A percentile compares a stretch with the other conserved stretches of the same genome.
Evolutionary conservation across 2,888 invertebrate genomes (phyloP).

Genomic region (Caenorhabditis sp.): DNA sequence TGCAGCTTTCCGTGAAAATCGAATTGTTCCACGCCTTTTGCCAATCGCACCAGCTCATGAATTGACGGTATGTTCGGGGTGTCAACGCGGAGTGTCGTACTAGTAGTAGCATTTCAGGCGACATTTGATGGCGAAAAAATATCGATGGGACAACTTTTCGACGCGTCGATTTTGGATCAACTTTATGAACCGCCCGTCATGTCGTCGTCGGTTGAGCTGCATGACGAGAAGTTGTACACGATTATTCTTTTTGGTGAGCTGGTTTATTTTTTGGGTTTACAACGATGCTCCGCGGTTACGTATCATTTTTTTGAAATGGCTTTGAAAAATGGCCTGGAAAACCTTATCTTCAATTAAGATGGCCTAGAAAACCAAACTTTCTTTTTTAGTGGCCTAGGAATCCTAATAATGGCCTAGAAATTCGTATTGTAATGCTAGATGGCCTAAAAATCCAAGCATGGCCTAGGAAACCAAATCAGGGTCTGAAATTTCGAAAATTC

Average conservation of each 20-base stretch:
- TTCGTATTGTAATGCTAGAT: too few species aligned
- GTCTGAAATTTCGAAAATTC: too few species aligned
- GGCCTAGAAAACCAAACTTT: too few species aligned
- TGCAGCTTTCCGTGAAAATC: slow-evolving; percentile 53
- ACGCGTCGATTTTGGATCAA: slow-evolving; percentile 19
- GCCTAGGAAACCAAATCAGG: too few species aligned
- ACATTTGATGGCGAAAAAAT: slow-evolving; percentile 40
- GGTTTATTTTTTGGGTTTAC: neutral
- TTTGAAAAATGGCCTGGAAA: too few species aligned
- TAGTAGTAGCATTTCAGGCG: too few species aligned
- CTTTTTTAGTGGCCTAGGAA: too few species aligned
- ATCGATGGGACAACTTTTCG: slow-evolving; percentile 44
- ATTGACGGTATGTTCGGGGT: slow-evolving; percentile 16
- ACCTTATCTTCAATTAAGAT: too few species aligned
- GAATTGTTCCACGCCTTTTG: slow-evolving; percentile 44
- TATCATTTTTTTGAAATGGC: too few species aligned
- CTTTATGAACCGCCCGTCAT: slow-evolving; percentile 38
- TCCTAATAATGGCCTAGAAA: too few species aligned
- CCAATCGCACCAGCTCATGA: slow-evolving; percentile 38
- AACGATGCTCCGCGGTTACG: neutral
- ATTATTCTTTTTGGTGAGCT: slow-evolving; percentile 41
- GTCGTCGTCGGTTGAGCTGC: slow-evolving; percentile 24
- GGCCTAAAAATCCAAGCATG: too few species aligned
- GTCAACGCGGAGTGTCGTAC: neutral
- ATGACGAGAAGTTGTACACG: slow-evolving; percentile 43